Base-by-base conservation (phyloP, 2,113 vertebrate genomes). In the Danionella cerebrum region DNA sequence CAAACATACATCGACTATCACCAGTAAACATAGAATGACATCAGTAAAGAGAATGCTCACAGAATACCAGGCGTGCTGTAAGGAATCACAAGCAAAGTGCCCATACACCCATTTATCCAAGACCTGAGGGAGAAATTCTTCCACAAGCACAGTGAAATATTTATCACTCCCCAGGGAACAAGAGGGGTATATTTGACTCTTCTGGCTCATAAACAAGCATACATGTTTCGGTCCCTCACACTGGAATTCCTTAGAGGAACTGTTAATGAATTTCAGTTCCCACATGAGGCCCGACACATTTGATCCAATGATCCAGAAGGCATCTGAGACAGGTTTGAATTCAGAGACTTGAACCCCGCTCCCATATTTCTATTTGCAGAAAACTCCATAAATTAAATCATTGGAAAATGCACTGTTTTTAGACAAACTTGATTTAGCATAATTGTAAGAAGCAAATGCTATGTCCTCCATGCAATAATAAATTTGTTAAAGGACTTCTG, bases 261-360 rank as follows among this genome's bases (percentile, higher is more conserved):
- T 60, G 55, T 66, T 60, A 50, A 60, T 48, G 39, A 50, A 42
- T 70, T 68, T 22, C 21, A 19, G 13, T 18, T 57, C 27, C 65
- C 18, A 67, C 14, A 18, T 63, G 73, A 55, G 66, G 41, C 67
- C 62, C 51, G 60, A 50, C 57, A 51, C 21, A 44, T 54, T 35
- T 47, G 16, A 33, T 62, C 51, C 66, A 54, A 7, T 41, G 39
- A 22, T 21, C n/a, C 5, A 11, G 50, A 63, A 69, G 62, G 59
- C 53, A 69, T 60, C 22, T 3, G 29, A 55, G 48, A 60, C 70
- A 63, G 66, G 66, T 24, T 65, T 69, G 29, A 55, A n/a, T n/a
- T n/a, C n/a, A n/a, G n/a, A n/a, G n/a, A n/a, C n/a, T n/a, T n/a
- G n/a, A n/a, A n/a, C n/a, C n/a, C n/a, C n/a, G n/a, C n/a, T n/a